A percentile compares a stretch with the other conserved stretches of the same genome.
These are phyloP conservation scores for Merops nubicus DNA, from an alignment of 2,113 vertebrate genomes.

Conservation along the genomic window DNA sequence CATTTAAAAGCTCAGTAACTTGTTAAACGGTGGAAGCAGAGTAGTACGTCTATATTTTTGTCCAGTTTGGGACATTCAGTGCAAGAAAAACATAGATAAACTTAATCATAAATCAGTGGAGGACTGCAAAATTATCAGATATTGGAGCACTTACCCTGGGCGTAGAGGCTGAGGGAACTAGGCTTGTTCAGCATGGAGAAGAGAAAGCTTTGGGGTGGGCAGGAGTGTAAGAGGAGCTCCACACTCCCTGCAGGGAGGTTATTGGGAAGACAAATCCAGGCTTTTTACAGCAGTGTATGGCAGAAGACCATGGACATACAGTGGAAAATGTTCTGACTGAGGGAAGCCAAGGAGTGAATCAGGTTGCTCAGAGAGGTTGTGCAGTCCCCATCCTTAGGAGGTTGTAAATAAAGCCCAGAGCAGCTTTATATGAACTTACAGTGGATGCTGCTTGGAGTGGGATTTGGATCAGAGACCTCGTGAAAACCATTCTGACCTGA, in stretches of 20 bases:
- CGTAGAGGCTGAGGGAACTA: background rate
- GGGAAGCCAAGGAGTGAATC: background rate
- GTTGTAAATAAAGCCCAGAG: background rate
- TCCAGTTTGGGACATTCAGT: background rate
- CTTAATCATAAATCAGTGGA: background rate
- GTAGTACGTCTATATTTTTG: background rate
- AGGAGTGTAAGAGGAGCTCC: background rate
- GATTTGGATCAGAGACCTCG: background rate
- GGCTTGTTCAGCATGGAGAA: background rate
- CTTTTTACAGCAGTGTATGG: background rate
- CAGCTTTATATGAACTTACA: background rate
- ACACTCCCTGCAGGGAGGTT: background rate
- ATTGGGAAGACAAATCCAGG: background rate
- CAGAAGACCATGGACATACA: background rate
- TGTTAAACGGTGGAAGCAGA: background rate
- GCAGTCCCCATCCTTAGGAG: background rate
- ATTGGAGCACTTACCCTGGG: background rate
- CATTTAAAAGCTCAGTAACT: background rate
- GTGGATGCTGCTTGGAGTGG: background rate
- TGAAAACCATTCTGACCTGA: background rate
- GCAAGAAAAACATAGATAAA: background rate
- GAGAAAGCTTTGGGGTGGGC: accelerated
- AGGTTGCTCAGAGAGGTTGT: background rate
- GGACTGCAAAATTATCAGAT: background rate
- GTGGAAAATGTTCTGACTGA: background rate